Evolutionary conservation across 1,140 invertebrate genomes (phyloP), one percentile per base, ranked within the genome.

Genomic region (Neodiprion fabricii): DNA sequence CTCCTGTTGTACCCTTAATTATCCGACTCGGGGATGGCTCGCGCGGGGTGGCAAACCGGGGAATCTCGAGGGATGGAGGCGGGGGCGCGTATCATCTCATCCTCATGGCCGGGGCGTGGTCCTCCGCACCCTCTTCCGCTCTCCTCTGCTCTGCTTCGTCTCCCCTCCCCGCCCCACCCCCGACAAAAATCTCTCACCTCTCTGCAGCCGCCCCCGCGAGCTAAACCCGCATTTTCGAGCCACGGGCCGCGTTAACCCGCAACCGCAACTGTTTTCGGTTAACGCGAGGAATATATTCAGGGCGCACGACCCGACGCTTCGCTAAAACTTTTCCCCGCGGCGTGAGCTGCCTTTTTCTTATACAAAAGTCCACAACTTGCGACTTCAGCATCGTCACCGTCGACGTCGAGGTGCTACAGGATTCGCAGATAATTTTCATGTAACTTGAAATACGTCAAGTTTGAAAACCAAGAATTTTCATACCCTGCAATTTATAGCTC

Each of bases 1-100:
- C 14, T 72, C 66, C 48, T 4, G 83, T 85, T 84, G 84, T 85
- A 83, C 85, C 84, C 84, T 85, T 85, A 85, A 85, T 85, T 85
- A 85, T 85, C 83, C 70, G 76, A 76, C 76, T 53, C 76, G 67
- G 65, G 17, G 73, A 78, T 77, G 75, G 74, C 74, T 74, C 72
- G 70, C 75, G 72, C 75, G 81, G 80, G 79, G 77, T 79, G 71
- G 74, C 49, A 79, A 47, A 47, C 72, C 9, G 28, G 28, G 5
- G 53, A 61, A 17, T 71, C 75, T 76, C 67, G 78, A 79, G 80
- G 78, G 78, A 79, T 71, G 72, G 70, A 48, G 61, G 72, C 69
- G 70, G 48, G 73, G 61, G 67, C 81, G 77, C 75, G 79, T 82
- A 84, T 85, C 81, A 84, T 85, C 82, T 84, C 81, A 74, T 82